Base-by-base conservation (phyloP, 2,113 vertebrate species). In the Cardinalis cardinalis region DNA sequence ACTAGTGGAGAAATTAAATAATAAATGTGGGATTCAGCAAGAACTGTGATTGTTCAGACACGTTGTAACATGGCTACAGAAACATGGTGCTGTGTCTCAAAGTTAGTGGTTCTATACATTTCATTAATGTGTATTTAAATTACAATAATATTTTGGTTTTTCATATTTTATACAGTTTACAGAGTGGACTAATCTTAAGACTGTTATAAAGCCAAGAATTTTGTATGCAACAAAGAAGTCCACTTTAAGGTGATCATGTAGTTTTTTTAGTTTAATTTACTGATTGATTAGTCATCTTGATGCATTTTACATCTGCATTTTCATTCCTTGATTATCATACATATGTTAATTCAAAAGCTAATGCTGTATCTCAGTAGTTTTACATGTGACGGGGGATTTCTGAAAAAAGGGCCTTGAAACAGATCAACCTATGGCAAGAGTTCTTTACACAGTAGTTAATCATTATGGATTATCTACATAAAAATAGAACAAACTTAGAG, bases 181-280 rank as follows among this genome's bases (percentile, higher is more conserved):
- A 96, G 93, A 91, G 92, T 95, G 89, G 94, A 76, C 91, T 93
- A 84, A 85, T 95, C 93, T 95, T 96, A 95, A 94, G 92, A 92
- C 84, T 93, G 68, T 95, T 96, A 38, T 23, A 96, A 94, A 93
- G 80, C 66, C 80, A 93, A 92, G 90, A 95, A 90, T 95, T 95
- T 90, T 90, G 80, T 95, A 82, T 95, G 80, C 95, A 88, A 87
- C 95, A 93, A 63, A 93, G 92, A 84, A 87, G 90, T 96, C 92
- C 95, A 94, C 93, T 95, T 90, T 90, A 90, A 93, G 87, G 88
- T 94, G 95, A 92, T 90, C 70, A 55, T 92, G 90, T 95, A 90
- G 93, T 55, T 84, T 66, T 60, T 94, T 92, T 82, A 92, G 88
- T 93, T 88, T 65, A 58, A 84, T 89, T 88, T 90, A 84, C 66